A percentile compares a stretch with the other conserved stretches of the same genome.
phyloP scores from a whole-genome alignment of 2,113 vertebrate genomes.

The Ifrita kowaldi region DNA sequence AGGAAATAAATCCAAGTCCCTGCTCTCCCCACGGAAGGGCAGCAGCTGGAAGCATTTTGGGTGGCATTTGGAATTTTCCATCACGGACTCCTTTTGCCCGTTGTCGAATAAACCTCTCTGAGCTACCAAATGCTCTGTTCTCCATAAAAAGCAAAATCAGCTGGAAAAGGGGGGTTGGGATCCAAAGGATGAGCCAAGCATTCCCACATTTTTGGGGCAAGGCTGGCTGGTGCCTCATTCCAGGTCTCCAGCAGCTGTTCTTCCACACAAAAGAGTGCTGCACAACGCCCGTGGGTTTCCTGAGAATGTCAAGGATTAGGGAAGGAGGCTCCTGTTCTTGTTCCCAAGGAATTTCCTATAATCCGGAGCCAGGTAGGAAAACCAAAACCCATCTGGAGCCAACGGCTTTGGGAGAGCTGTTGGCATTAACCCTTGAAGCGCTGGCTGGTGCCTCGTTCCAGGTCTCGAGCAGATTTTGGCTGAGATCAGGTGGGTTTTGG shows the following conservation, averaged over 20 bases:
- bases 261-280: neutral
- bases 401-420: too few relatives aligned
- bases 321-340: too few relatives aligned
- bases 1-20: too few relatives aligned
- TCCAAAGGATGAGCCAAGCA: neutral
- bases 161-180: neutral
- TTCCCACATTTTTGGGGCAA: neutral
- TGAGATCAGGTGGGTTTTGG: rapidly evolving
- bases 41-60: too few relatives aligned
- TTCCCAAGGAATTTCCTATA: too few relatives aligned
- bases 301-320: too few relatives aligned
- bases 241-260: neutral
- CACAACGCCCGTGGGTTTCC: too few relatives aligned
- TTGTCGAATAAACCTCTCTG: neutral
- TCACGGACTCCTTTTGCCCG: rapidly evolving
- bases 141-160: too few relatives aligned
- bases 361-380: too few relatives aligned
- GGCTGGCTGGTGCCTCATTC: neutral
- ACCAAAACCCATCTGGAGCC: too few relatives aligned
- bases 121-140: neutral
- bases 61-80: neutral
- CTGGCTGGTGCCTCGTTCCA: rapidly evolving
- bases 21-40: too few relatives aligned
- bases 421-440: too few relatives aligned
- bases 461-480: neutral